These are phyloP conservation scores for Hylaeus anthracinus DNA, from an alignment of 1,140 invertebrate genomes.

Conservation along the genomic window DNA sequence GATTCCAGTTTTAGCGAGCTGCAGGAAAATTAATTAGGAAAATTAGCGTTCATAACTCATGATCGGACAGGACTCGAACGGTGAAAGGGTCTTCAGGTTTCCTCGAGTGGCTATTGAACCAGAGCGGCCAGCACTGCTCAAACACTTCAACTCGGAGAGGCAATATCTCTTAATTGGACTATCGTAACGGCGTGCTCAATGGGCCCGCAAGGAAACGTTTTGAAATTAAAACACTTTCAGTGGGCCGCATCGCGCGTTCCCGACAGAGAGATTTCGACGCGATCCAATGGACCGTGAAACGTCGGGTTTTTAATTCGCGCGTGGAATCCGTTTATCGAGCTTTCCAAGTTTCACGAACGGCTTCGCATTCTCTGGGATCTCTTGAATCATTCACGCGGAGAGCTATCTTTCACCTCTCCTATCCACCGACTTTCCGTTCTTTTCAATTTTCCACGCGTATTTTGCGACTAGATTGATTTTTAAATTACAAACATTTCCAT, in stretches of 20 bases:
- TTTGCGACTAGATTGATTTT: neutral
- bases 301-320: neutral
- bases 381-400: neutral
- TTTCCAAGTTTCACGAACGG: neutral
- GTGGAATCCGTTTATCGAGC: conserved; percentile 1
- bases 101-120: conserved; percentile 38
- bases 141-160: conserved; percentile 40
- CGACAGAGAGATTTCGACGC: neutral
- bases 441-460: neutral
- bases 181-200: conserved; percentile 47
- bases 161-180: conserved; percentile 54
- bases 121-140: conserved; percentile 28
- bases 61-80: conserved; percentile 43
- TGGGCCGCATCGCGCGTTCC: neutral
- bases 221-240: conserved; percentile 42
- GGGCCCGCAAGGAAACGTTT: conserved; percentile 23
- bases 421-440: no score
- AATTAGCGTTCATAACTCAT: conserved; percentile 45
- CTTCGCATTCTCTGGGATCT: neutral
- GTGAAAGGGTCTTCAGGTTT: conserved; percentile 40
- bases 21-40: conserved; percentile 41
- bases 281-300: neutral
- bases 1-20: neutral
- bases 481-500: no score
- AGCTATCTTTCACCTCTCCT: neutral